Percentiles rank a stretch among this genome's conserved stretches.
Conservation (phyloP, 2,797 vertebrate genomes). For the Pipistrellus kuhlii region DNA sequence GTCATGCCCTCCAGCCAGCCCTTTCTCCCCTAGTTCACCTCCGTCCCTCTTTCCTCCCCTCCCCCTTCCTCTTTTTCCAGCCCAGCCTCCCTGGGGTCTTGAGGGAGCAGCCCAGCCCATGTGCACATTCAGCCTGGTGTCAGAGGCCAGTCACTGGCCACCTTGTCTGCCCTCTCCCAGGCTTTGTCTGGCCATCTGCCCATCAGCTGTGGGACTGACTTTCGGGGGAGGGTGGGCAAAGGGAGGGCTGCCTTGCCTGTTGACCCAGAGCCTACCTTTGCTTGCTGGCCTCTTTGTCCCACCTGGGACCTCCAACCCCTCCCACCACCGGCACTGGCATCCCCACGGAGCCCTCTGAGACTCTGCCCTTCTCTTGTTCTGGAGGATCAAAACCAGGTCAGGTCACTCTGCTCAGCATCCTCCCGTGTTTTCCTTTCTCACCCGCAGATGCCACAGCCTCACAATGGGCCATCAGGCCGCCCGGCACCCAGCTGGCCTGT, state of each 20-base stretch:
- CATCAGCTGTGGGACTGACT: neutral
- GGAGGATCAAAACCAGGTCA: conserved; percentile 47
- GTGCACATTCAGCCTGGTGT: neutral
- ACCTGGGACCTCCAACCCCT: neutral
- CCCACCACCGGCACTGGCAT: neutral
- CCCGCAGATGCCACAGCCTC: fast-evolving
- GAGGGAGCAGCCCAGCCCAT: neutral
- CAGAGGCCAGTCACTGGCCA: conserved; percentile 4
- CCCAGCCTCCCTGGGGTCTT: neutral
- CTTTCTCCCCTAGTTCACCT: no score
- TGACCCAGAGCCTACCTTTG: neutral
- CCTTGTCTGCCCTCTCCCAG: neutral
- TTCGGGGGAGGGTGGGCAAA: neutral
- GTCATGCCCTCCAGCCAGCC: neutral
- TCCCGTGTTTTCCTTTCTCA: neutral
- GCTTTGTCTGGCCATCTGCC: conserved; percentile 77
- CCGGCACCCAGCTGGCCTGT: neutral
- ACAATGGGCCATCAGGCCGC: neutral
- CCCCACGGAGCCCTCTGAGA: neutral
- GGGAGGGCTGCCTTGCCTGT: neutral
- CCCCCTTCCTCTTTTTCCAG: no score
- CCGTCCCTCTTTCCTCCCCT: neutral
- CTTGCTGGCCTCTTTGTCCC: neutral
- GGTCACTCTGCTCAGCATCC: neutral
- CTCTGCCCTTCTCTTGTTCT: neutral